Evolutionary conservation across 1,140 invertebrate species (phyloP).

Genomic region (Ridgeia piscesae): DNA sequence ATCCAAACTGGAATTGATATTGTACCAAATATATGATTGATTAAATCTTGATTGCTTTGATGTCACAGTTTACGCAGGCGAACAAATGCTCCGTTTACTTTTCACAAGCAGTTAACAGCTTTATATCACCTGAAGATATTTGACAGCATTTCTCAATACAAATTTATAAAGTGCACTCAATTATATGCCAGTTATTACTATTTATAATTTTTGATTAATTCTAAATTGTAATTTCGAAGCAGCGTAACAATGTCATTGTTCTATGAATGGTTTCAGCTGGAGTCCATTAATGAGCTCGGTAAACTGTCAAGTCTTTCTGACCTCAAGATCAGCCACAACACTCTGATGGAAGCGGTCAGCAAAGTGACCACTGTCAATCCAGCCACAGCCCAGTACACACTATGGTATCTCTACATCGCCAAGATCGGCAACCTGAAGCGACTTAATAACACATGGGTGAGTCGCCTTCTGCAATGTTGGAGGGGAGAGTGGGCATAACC

Average conservation of each 20-base stretch:
- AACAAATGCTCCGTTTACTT: not conserved
- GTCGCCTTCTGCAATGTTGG: not conserved
- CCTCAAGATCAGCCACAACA: slow-evolving; percentile 74
- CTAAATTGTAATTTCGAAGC: not conserved
- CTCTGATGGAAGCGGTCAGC: slow-evolving; percentile 40
- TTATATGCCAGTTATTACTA: not conserved
- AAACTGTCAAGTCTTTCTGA: slow-evolving; percentile 73
- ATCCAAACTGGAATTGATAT: not conserved
- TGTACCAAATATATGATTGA: not conserved
- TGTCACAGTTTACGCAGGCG: too few relatives aligned
- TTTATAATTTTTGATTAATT: not conserved
- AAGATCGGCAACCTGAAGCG: slow-evolving; percentile 67
- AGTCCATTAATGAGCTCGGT: slow-evolving; percentile 78
- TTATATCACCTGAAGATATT: not conserved
- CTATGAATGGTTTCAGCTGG: slow-evolving; percentile 67
- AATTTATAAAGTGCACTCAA: not conserved
- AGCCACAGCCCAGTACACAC: slow-evolving; percentile 69
- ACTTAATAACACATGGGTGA: slow-evolving; percentile 48
- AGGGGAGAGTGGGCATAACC: too few relatives aligned
- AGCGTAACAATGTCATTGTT: not conserved
- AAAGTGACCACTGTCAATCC: slow-evolving; percentile 58
- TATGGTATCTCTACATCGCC: slow-evolving; percentile 74
- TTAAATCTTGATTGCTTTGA: too few relatives aligned
- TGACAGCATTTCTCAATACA: not conserved
- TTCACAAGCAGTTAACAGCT: not conserved